Conservation (phyloP, 2,113 vertebrate genomes). For the Sander lucioperca region DNA sequence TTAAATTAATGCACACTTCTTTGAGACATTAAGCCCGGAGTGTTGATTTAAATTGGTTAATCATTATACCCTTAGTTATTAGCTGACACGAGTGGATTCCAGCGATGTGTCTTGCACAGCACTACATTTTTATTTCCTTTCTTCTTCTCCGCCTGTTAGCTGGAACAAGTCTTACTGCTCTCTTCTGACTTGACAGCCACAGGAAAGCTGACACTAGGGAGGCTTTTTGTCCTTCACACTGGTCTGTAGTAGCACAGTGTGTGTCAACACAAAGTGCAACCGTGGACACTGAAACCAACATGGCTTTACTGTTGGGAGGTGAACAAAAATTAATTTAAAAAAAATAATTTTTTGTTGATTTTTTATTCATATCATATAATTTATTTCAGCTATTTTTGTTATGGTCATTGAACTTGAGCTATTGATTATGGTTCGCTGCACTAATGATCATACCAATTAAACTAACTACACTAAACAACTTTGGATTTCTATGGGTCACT, state of each 20-base stretch:
- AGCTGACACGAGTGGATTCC: conserved; percentile 57
- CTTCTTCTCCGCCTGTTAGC: conserved; percentile 4
- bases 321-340: background rate
- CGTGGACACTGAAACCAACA: background rate
- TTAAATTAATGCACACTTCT: conserved; percentile 56
- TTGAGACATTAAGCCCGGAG: conserved; percentile 58
- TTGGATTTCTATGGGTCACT: background rate
- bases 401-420: background rate
- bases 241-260: background rate
- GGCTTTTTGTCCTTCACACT: background rate
- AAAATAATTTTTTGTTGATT: background rate
- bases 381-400: background rate
- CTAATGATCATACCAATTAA: background rate
- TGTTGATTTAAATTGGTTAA: conserved; percentile 61
- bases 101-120: conserved; percentile 17
- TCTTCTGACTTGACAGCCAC: conserved; percentile 22
- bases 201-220: background rate
- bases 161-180: conserved; percentile 8
- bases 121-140: conserved; percentile 27
- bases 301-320: background rate
- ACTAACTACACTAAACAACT: background rate
- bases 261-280: background rate
- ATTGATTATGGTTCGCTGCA: background rate
- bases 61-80: conserved; percentile 49
- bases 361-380: background rate